Evolutionary conservation across 2,888 invertebrate species (phyloP).

Genomic region (Ctena decussata): DNA sequence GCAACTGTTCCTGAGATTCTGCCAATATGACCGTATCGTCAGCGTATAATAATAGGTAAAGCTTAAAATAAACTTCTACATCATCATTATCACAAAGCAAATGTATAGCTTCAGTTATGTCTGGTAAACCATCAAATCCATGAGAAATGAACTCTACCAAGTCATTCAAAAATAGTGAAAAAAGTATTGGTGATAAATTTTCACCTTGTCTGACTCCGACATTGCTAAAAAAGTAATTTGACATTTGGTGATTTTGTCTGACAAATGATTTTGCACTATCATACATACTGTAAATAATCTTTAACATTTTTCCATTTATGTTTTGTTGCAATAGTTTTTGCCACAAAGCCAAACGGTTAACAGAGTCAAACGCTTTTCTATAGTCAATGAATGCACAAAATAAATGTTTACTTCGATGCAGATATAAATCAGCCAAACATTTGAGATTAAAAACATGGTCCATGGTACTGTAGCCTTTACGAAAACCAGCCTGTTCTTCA

Average conservation of each 20-base stretch:
- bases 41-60: neutral
- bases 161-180: too few relatives aligned
- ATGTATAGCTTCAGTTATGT: neutral
- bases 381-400: conserved; percentile 3
- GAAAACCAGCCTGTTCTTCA: neutral
- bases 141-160: neutral
- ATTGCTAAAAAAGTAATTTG: neutral
- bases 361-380: neutral
- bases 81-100: neutral
- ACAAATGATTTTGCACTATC: neutral
- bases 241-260: neutral
- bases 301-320: neutral
- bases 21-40: neutral
- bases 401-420: neutral
- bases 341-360: neutral
- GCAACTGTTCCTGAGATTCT: neutral
- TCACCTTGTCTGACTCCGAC: neutral
- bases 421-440: neutral
- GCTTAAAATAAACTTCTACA: neutral
- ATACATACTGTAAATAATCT: neutral
- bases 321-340: neutral
- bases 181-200: too few relatives aligned
- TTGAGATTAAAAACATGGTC: neutral
- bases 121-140: neutral
- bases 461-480: neutral